phyloP scores from a whole-genome alignment of 2,113 vertebrate species.

The Catharus bicknelli region DNA sequence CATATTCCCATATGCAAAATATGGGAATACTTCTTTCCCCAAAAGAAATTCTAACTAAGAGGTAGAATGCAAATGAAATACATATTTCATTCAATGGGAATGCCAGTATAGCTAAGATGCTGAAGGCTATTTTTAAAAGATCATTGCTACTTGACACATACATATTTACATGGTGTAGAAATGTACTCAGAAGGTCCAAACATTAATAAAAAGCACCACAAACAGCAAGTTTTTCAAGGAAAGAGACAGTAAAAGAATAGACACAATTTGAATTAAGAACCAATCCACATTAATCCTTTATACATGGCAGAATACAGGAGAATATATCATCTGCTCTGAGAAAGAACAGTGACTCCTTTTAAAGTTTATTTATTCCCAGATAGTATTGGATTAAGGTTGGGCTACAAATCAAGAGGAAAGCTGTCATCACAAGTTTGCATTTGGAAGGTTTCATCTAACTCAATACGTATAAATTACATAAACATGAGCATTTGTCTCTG shows the following conservation, averaged over 20 bases:
- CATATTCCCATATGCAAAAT: background rate
- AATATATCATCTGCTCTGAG: background rate
- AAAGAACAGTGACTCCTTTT: background rate
- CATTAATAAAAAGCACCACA: background rate
- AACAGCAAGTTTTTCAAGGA: background rate
- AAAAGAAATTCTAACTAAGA: background rate
- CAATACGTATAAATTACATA: background rate
- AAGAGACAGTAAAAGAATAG: background rate
- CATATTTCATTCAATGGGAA: background rate
- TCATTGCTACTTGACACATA: background rate
- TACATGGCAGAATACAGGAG: background rate
- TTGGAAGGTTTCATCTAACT: background rate
- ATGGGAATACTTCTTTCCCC: no score
- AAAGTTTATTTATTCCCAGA: background rate
- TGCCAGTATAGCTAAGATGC: no score
- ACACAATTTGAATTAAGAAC: background rate
- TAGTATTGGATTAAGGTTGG: background rate
- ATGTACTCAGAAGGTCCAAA: background rate
- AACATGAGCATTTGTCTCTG: background rate
- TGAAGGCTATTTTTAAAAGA: background rate
- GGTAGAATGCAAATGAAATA: background rate
- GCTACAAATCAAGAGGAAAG: background rate
- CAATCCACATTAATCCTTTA: background rate
- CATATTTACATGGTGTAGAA: background rate
- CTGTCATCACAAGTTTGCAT: background rate